Evolutionary conservation across 2,888 invertebrate genomes (phyloP).

Genomic region (Hermodice carunculata): DNA sequence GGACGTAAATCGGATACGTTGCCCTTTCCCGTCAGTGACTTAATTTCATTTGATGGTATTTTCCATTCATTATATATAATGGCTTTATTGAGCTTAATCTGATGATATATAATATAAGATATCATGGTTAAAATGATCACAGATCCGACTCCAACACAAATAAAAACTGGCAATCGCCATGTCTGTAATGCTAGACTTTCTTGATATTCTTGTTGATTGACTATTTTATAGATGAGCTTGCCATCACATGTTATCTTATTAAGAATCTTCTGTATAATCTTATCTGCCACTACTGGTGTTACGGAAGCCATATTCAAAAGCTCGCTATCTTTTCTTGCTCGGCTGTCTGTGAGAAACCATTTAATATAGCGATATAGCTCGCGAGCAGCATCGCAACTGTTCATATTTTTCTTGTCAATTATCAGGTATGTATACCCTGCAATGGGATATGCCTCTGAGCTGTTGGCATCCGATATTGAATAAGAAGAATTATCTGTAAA

Average conservation of each 20-base stretch:
- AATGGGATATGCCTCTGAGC: constrained; percentile 51
- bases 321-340: constrained; percentile 36
- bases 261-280: constrained; percentile 25
- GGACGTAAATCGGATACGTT: no score
- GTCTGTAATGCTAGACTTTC: constrained; percentile 35
- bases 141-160: constrained; percentile 38
- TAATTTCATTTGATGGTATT: no score
- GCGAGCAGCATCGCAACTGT: constrained; percentile 50
- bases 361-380: constrained; percentile 58
- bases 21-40: no score
- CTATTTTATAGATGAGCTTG: constrained; percentile 41
- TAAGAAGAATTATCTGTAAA: no score
- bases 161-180: constrained; percentile 47
- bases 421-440: constrained; percentile 62
- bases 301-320: constrained; percentile 49
- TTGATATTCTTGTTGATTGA: constrained; percentile 37
- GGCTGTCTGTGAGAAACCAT: constrained; percentile 44
- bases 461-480: constrained; percentile 44
- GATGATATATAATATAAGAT: constrained; percentile 45
- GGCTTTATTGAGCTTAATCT: constrained; percentile 45
- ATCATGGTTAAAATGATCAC: constrained; percentile 36
- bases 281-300: constrained; percentile 31
- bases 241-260: constrained; percentile 50
- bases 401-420: constrained; percentile 43
- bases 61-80: constrained; percentile 28